Conservation (phyloP, 35 echinoderm and acorn worm genomes). For the Lytechinus variegatus region DNA sequence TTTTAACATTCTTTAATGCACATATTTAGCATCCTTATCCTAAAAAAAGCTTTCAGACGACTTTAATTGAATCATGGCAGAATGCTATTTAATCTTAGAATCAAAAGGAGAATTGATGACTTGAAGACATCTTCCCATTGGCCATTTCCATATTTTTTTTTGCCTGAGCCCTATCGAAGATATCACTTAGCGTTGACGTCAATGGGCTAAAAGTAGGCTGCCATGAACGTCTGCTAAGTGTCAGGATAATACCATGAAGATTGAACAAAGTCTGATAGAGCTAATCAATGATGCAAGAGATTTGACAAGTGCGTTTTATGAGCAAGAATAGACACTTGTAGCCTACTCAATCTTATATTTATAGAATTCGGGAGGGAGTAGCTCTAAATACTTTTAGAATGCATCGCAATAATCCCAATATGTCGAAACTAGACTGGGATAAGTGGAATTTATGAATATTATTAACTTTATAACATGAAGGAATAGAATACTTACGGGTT, state of each 20-base stretch:
- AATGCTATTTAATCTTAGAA: background rate
- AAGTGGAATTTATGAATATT: background rate
- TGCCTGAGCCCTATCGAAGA: background rate
- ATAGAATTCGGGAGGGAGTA: background rate
- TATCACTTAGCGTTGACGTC: slow-evolving; percentile 9
- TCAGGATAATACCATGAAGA: background rate
- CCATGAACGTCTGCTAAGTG: background rate
- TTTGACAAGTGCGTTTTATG: slow-evolving; percentile 4
- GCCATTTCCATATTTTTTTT: background rate
- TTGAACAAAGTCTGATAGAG: background rate
- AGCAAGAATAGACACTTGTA: background rate
- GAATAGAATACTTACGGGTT: background rate
- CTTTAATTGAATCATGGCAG: background rate
- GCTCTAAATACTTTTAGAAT: background rate
- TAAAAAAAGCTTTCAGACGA: background rate
- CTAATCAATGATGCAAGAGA: slow-evolving; percentile 12
- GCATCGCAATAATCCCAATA: background rate
- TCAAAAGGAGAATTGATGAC: background rate
- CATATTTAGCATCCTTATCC: background rate
- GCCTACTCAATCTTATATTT: background rate
- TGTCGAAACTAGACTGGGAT: background rate
- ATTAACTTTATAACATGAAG: background rate
- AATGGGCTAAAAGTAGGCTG: background rate
- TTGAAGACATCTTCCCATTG: background rate
- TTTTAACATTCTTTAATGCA: background rate